Conservation (phyloP, 2,113 vertebrate genomes). For the Coptodon bakossiorum region DNA sequence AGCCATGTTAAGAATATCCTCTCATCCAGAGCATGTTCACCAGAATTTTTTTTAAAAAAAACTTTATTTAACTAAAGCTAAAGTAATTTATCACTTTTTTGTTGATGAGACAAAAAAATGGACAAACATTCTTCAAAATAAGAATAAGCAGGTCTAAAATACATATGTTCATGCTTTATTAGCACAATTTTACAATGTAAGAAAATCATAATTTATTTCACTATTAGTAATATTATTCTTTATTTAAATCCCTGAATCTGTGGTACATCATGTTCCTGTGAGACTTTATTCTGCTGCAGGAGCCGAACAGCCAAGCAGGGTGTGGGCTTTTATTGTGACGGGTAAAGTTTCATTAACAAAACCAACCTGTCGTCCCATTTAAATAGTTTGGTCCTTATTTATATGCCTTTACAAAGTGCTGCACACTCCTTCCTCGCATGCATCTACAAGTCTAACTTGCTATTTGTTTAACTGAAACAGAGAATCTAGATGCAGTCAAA, state of each 20-base stretch:
- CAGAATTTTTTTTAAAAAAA: rapidly evolving
- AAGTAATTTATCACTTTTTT: rapidly evolving
- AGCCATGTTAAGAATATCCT: rapidly evolving
- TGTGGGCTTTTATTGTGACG: background rate
- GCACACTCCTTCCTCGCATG: background rate
- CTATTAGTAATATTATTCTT: background rate
- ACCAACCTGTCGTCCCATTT: background rate
- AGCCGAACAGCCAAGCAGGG: rapidly evolving
- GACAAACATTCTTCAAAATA: background rate
- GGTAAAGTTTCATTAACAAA: background rate
- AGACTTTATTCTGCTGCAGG: background rate
- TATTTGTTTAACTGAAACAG: background rate
- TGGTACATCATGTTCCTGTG: background rate
- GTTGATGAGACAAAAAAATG: background rate
- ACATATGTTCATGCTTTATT: background rate
- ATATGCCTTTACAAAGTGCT: background rate
- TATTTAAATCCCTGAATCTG: background rate
- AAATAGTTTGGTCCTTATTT: background rate
- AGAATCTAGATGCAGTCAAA: background rate
- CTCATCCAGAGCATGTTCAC: background rate
- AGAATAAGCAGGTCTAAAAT: background rate
- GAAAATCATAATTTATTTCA: background rate
- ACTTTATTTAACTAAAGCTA: background rate
- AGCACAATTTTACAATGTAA: background rate
- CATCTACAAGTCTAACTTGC: background rate